Evolutionary conservation across 2,888 invertebrate genomes (phyloP), one percentile per base, ranked within the genome.

Genomic region (Lampropteryx suffumata): DNA sequence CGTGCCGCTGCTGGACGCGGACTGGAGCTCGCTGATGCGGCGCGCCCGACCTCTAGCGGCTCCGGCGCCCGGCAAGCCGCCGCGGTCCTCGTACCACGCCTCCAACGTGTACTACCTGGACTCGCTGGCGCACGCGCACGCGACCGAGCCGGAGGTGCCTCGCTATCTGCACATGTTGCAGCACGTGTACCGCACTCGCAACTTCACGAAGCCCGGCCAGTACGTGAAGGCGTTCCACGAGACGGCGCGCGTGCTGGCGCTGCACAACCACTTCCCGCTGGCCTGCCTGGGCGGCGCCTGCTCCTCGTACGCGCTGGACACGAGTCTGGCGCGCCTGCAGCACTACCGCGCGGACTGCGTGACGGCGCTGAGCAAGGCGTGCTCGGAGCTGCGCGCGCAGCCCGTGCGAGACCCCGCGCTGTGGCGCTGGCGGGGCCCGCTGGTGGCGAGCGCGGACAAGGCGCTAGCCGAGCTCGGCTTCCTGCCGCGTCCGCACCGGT

Each of bases 281-380:
- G 95, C 96, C 51, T 98, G 97, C 74, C 85, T 97, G 29, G 96
- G 96, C 35, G 95, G 95, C 33, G 92, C 93, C 5, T 97, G 97
- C 83, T 95, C 95, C 43, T 95, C 96, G 35, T 97, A 95, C 85
- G 93, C 96, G 47, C 93, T 98, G 61, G 95, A 96, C 61, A 95
- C 95, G 14, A 91, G 91, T 28, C 94, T 95, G 71, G 98, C 98
- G 11, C 96, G 98, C 62, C 91, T 98, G 69, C 97, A 98, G 80
- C 98, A 98, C 84, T 98, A 98, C 88, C 93, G 98, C 52, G 96
- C 96, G 21, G 97, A 97, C 84, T 98, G 98, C 84, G 97, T 97
- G 5, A 94, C 94, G 65, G 95, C 96, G 48, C 89, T 97, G 61
- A 95, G 95, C 85, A 96, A 97, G 84, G 91, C 93, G 32, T 98